Base-by-base conservation (phyloP, 2,888 invertebrate genomes). In the Helleia helle region DNA sequence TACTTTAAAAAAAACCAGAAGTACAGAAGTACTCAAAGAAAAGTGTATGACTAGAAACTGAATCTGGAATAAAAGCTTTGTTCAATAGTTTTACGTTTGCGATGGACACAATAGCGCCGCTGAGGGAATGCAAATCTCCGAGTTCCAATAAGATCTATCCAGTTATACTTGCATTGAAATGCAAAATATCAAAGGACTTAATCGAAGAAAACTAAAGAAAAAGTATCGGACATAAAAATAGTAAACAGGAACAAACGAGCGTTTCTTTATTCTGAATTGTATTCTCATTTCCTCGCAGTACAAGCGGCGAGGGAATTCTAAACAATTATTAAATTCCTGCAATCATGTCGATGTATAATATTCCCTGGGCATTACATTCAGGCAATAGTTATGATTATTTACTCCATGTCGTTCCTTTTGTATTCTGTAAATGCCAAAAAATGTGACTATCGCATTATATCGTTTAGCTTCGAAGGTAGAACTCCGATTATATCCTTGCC, bases 141-240 rank as follows among this genome's bases (percentile, higher is more conserved):
- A 34, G 11, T 34, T 34, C 18, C 34, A 34, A 34, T 34, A 22
- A 34, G 12, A 34, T 34, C 34, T 34, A 34, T 22, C 17, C 34
- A 7, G 18, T 22, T 34, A 34, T 17, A 12, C n/a, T n/a, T n/a
- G 13, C 28, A 6, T 6, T 4, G n/a, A n/a, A n/a, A 5, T 5
- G 22, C 5, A 1, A 22, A 22, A 22, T 34, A 34, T 34, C 34
- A 34, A 34, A 34, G 34, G 22, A 34, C 34, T 18, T 22, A 34
- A 34, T 34, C 34, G 34, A 34, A 34, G 18, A 34, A 11, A 34
- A 22, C 34, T 18, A 8, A 22, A 8, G 34, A 34, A 34, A 34
- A 34, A 34, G 12, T 22, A 9, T 15, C 11, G n/a, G n/a, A n/a
- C n/a, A n/a, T n/a, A n/a, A n/a, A n/a, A n/a, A n/a, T n/a, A n/a